These are phyloP conservation scores for Eilema caniola DNA, from an alignment of 2,888 invertebrate species.

Conservation along the genomic window DNA sequence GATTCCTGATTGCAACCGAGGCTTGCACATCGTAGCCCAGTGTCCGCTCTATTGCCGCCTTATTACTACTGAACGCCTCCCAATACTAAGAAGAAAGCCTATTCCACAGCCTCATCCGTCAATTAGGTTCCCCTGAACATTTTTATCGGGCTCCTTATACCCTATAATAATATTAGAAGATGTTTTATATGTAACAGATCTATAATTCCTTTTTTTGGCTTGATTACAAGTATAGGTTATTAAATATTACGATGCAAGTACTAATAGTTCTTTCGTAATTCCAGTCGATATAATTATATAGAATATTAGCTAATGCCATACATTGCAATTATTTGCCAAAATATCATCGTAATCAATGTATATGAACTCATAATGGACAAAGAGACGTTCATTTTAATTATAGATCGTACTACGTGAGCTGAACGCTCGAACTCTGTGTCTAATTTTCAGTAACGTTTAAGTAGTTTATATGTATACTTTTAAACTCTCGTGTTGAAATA, in stretches of 20 bases:
- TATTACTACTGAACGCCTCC: no score
- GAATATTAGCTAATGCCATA: constrained; percentile 16
- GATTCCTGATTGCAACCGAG: not conserved
- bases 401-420: not conserved
- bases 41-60: no score
- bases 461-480: no score
- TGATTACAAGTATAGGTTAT: constrained; percentile 4
- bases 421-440: no score
- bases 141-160: not conserved
- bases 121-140: no score
- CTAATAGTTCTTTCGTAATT: not conserved
- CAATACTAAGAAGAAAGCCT: not conserved
- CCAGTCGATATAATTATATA: constrained; percentile 5
- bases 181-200: not conserved
- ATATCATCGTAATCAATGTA: not conserved
- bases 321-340: constrained; percentile 1
- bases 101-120: no score
- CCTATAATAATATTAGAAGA: not conserved
- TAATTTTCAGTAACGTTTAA: no score
- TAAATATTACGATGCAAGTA: constrained; percentile 1
- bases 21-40: not conserved
- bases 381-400: not conserved
- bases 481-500: no score
- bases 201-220: constrained; percentile 25
- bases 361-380: not conserved